These are phyloP conservation scores for Marronus borbonicus DNA, from an alignment of 2,888 invertebrate species.

Conservation along the genomic window DNA sequence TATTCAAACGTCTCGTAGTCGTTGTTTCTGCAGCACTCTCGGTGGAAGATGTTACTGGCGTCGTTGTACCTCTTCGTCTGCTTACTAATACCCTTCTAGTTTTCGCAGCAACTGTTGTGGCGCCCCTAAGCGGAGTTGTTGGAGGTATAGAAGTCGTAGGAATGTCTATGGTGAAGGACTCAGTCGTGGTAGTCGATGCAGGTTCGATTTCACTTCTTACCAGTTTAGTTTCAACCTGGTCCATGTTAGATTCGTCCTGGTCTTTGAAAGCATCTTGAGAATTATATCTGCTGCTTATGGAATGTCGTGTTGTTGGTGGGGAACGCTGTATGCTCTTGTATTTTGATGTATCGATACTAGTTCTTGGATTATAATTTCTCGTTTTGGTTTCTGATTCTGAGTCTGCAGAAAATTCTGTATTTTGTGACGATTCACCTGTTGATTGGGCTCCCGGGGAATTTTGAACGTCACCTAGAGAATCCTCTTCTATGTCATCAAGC, in stretches of 20 bases:
- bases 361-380: conserved; percentile 64
- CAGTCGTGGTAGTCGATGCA: conserved; percentile 48
- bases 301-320: conserved; percentile 54
- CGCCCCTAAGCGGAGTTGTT: conserved; percentile 47
- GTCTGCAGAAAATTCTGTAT: conserved; percentile 59
- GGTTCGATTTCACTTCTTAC: conserved; percentile 12
- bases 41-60: neutral
- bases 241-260: conserved; percentile 45
- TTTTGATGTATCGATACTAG: conserved; percentile 67
- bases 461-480: conserved; percentile 55
- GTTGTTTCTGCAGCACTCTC: neutral
- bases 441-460: conserved; percentile 64
- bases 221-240: conserved; percentile 45
- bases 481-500: conserved; percentile 49
- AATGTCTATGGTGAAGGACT: conserved; percentile 48
- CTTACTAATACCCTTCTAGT: conserved; percentile 11
- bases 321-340: conserved; percentile 66
- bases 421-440: conserved; percentile 27
- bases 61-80: conserved; percentile 37
- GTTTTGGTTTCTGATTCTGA: conserved; percentile 65
- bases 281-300: conserved; percentile 62
- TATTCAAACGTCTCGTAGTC: conserved; percentile 8
- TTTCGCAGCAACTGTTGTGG: conserved; percentile 8
- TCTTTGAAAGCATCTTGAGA: conserved; percentile 53
- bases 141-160: conserved; percentile 55